Conservation (phyloP, 1,140 invertebrate genomes). For the Spodoptera frugiperda region DNA sequence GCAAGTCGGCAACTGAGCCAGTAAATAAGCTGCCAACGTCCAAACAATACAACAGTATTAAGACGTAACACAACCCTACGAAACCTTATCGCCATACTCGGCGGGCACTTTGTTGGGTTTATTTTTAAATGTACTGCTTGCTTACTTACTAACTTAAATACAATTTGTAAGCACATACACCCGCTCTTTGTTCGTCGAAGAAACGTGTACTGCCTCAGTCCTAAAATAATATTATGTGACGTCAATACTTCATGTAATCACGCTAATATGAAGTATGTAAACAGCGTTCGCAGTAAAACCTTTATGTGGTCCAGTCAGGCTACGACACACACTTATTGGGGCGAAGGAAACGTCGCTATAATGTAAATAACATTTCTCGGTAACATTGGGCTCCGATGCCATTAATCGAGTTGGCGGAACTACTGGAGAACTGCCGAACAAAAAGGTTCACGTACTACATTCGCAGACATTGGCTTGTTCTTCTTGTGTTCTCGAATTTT, state of each 20-base stretch:
- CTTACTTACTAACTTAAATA: not conserved
- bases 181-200: constrained; percentile 9
- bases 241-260: constrained; percentile 41
- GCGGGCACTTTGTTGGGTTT: constrained; percentile 31
- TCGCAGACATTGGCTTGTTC: constrained; percentile 5
- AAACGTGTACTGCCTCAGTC: not conserved
- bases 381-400: constrained; percentile 24
- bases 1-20: not conserved
- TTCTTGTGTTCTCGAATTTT: constrained; percentile 11
- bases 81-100: constrained; percentile 37
- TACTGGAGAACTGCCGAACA: constrained; percentile 3
- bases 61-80: constrained; percentile 34
- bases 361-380: constrained; percentile 42
- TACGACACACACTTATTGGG: constrained; percentile 10
- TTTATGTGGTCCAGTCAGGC: constrained; percentile 32
- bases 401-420: constrained; percentile 31
- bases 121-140: constrained; percentile 26
- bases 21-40: constrained; percentile 21
- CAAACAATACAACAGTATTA: constrained; percentile 22
- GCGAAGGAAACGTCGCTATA: not conserved
- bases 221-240: constrained; percentile 38
- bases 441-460: not conserved
- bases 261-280: constrained; percentile 38
- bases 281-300: constrained; percentile 12
- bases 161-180: constrained; percentile 10